Base-by-base conservation (phyloP, 2,797 vertebrate species). In the Acanthornis magna region DNA sequence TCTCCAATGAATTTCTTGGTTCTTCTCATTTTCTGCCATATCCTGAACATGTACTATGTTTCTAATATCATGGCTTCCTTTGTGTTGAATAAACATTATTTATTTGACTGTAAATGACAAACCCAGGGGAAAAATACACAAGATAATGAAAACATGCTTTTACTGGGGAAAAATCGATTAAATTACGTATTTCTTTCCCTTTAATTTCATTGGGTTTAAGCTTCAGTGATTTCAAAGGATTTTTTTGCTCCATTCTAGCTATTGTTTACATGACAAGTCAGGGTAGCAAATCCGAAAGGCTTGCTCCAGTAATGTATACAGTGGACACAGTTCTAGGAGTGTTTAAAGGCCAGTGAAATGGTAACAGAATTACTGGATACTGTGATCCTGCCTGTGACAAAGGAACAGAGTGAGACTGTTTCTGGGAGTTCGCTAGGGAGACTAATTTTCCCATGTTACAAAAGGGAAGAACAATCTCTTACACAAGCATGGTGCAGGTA, bases 101-200 rank as follows among this genome's bases (percentile, higher is more conserved):
- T 61, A 75, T 94, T 72, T 83, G 22, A 80, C 40, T 83, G n/a
- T 82, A 94, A 88, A 95, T 76, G 12, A 93, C 55, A 94, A 96
- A 89, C 20, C 63, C 5, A 10, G 74, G 30, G 55, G 21, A 10
- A 70, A 76, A 91, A 47, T 82, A 88, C 10, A 80, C 88, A 79
- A 63, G 63, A 58, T 86, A 85, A 75, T 82, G 48, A 96, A 76
- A 95, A 86, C 40, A 83, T 57, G 38, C 45, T 73, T 89, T 92
- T 93, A 89, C 55, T 74, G 50, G 51, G 68, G 70, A 22, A 81
- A 92, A 96, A 95, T 30, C 4, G 10, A 95, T 92, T 94, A 91
- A 73, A 94, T 86, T 65, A 92, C 76, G n/a, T 79, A 93, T 88
- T 92, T 97, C 27, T 84, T 91, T 36, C 26, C 90, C 9, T 88